Conservation (phyloP, 2,113 vertebrate species). For the Corvus cornix region DNA sequence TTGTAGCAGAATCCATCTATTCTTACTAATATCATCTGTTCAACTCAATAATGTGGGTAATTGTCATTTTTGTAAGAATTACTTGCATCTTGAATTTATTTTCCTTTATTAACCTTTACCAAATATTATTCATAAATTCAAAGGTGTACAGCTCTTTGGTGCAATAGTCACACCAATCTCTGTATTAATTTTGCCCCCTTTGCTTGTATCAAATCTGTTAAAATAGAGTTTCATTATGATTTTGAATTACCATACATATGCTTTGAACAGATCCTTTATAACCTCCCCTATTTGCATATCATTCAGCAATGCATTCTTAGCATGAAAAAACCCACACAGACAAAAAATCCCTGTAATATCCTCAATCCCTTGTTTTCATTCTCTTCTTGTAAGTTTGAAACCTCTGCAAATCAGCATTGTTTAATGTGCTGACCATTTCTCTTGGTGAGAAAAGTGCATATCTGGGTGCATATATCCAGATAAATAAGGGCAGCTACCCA, state of each 20-base stretch:
- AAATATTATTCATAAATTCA: background rate
- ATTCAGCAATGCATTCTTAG: background rate
- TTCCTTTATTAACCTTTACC: background rate
- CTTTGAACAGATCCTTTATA: constrained; percentile 13
- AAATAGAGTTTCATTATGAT: constrained; percentile 2
- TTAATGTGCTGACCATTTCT: background rate
- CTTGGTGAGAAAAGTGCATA: background rate
- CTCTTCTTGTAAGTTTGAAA: background rate
- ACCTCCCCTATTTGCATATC: background rate
- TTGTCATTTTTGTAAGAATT: background rate
- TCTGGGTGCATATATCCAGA: background rate
- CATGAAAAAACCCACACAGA: background rate
- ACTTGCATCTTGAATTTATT: background rate
- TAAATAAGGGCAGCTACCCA: background rate
- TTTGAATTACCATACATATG: background rate
- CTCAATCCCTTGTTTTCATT: background rate
- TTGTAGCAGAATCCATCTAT: background rate
- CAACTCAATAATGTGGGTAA: background rate
- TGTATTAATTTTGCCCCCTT: background rate
- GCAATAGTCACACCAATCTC: background rate
- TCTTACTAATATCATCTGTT: background rate
- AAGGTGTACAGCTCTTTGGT: background rate
- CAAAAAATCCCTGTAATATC: background rate
- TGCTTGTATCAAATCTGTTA: background rate
- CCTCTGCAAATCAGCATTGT: background rate